These are phyloP conservation scores for Imbricaverruca yamaguchii DNA, from an alignment of 2,888 invertebrate genomes.

Conservation along the genomic window DNA sequence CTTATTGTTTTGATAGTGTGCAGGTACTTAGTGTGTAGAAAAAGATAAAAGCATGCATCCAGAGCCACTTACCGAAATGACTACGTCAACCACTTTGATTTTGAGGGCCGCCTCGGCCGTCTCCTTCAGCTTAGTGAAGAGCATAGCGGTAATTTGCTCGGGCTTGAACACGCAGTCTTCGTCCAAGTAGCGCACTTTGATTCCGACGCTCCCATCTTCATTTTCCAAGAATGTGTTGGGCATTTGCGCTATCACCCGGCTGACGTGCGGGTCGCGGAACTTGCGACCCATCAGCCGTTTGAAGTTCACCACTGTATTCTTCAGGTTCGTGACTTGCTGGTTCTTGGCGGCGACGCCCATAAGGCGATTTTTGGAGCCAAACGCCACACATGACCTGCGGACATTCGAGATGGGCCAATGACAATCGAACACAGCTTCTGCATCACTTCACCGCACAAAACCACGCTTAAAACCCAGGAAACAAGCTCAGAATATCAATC, in stretches of 20 bases:
- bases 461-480: background rate
- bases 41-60: background rate
- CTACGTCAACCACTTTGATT: slow-evolving; percentile 87
- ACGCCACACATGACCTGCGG: slow-evolving; percentile 88
- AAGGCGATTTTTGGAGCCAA: slow-evolving; percentile 83
- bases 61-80: slow-evolving; percentile 61
- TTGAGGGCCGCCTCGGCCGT: slow-evolving; percentile 76
- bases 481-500: too few species aligned
- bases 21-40: too few species aligned
- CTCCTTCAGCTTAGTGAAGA: slow-evolving; percentile 93
- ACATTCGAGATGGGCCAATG: slow-evolving; percentile 21
- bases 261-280: slow-evolving; percentile 62
- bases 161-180: slow-evolving; percentile 78
- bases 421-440: too few species aligned
- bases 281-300: slow-evolving; percentile 87
- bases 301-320: slow-evolving; percentile 90
- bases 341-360: slow-evolving; percentile 96
- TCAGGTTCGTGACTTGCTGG: slow-evolving; percentile 93
- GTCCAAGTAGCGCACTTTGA: slow-evolving; percentile 77
- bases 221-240: slow-evolving; percentile 71
- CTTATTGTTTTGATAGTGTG: too few species aligned
- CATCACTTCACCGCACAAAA: background rate
- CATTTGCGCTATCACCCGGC: slow-evolving; percentile 47
- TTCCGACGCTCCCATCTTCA: slow-evolving; percentile 72
- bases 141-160: slow-evolving; percentile 93